These are phyloP conservation scores for Dascyllus trimaculatus DNA, from an alignment of 2,113 vertebrate genomes.

Conservation along the genomic window DNA sequence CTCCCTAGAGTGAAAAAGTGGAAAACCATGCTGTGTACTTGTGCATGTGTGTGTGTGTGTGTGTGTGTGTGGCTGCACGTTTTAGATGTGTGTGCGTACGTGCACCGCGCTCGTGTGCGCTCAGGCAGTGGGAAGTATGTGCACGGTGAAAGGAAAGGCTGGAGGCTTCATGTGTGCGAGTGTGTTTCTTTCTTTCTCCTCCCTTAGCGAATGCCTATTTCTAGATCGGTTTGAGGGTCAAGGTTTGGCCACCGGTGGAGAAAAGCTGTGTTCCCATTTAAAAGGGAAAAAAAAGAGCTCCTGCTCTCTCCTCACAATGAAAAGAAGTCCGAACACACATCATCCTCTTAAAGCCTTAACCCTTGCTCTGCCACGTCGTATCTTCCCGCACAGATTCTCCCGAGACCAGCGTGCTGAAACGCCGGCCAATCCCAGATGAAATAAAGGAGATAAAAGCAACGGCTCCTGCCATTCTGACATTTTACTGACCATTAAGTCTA, in stretches of 20 bases:
- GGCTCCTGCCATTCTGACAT: constrained; percentile 14
- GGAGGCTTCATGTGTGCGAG: constrained; percentile 70
- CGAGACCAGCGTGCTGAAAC: neutral
- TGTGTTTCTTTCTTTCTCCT: constrained; percentile 74
- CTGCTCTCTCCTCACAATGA: constrained; percentile 63
- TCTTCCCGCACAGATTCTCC: constrained; percentile 5
- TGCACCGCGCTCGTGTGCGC: constrained; percentile 24
- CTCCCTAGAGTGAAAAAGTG: constrained; percentile 71
- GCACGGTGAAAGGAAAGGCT: constrained; percentile 72
- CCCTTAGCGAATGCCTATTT: constrained; percentile 83
- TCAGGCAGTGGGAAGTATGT: constrained; percentile 45
- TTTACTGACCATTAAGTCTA: constrained; percentile 23
- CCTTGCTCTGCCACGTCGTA: constrained; percentile 50
- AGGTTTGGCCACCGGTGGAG: constrained; percentile 85
- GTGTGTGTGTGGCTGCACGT: neutral
- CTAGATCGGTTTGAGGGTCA: constrained; percentile 84
- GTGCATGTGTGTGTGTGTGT: constrained; percentile 23
- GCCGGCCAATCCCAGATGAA: neutral
- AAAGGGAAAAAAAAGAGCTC: constrained; percentile 53
- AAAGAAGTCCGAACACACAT: constrained; percentile 71
- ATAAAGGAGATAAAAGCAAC: constrained; percentile 13
- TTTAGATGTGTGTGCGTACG: constrained; percentile 26
- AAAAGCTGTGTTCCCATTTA: constrained; percentile 83
- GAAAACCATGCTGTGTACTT: constrained; percentile 51
- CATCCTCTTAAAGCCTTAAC: constrained; percentile 74